Percentiles rank a stretch among this genome's conserved stretches.
Conservation (phyloP, 1,140 invertebrate genomes). For the Monomorium pharaonis region DNA sequence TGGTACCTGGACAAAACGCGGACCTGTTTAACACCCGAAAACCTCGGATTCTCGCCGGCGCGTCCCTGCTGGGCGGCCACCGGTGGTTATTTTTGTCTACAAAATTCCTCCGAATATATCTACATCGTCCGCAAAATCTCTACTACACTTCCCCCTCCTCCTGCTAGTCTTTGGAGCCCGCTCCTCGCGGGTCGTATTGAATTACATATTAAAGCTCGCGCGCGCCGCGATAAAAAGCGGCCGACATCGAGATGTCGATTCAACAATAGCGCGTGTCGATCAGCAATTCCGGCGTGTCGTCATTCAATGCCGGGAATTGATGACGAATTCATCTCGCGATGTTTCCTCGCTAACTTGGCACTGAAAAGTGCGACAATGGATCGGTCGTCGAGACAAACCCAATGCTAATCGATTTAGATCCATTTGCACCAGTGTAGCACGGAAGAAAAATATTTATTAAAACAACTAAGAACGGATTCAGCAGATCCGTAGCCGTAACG, state of each 20-base stretch:
- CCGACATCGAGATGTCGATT: neutral
- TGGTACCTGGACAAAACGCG: constrained; percentile 34
- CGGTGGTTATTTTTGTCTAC: constrained; percentile 82
- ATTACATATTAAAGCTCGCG: constrained; percentile 71
- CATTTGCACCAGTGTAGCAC: too few species aligned
- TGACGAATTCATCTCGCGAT: neutral
- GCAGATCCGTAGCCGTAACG: too few species aligned
- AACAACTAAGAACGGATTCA: too few species aligned
- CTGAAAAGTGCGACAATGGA: too few species aligned
- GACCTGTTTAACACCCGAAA: constrained; percentile 58
- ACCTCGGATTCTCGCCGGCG: constrained; percentile 66
- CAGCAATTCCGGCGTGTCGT: neutral
- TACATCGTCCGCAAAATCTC: constrained; percentile 81
- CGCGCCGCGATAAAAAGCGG: constrained; percentile 10
- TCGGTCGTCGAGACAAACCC: neutral
- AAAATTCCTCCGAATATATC: constrained; percentile 84
- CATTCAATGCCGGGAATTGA: constrained; percentile 1
- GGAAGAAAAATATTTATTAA: too few species aligned
- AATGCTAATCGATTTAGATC: neutral
- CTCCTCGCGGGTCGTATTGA: constrained; percentile 68
- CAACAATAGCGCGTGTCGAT: neutral
- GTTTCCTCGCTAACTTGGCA: neutral
- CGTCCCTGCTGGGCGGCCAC: constrained; percentile 61
- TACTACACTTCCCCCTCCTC: constrained; percentile 73
- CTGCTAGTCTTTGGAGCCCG: constrained; percentile 61